These are phyloP conservation scores for Carettochelys insculpta DNA, from an alignment of 2,113 vertebrate genomes.

Conservation along the genomic window DNA sequence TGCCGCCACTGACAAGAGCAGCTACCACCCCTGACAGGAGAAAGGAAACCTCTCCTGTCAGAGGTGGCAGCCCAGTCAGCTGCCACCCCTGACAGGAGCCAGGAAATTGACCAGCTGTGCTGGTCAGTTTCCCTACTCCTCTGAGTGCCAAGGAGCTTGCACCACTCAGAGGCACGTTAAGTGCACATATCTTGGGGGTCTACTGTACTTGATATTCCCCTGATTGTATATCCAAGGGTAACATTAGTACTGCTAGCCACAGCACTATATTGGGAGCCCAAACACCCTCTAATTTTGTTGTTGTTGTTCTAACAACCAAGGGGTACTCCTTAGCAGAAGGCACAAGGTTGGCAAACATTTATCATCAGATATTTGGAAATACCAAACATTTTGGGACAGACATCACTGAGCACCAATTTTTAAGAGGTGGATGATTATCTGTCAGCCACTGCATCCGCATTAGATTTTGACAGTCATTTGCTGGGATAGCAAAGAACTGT, in stretches of 20 bases:
- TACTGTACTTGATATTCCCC: neutral
- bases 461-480: neutral
- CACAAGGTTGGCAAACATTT: neutral
- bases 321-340: neutral
- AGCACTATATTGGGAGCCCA: neutral
- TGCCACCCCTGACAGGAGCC: too few species aligned
- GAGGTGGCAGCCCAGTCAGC: too few species aligned
- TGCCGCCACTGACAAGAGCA: too few species aligned
- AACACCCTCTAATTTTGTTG: neutral
- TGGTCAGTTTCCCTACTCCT: too few species aligned
- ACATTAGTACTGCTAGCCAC: neutral
- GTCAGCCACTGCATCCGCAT: neutral
- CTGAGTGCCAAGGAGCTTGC: too few species aligned
- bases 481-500: neutral
- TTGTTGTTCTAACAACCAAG: neutral
- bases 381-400: neutral
- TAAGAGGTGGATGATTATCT: neutral
- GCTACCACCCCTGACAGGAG: too few species aligned
- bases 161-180: too few species aligned
- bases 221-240: neutral
- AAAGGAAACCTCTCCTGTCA: too few species aligned
- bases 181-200: too few species aligned
- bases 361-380: neutral
- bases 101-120: too few species aligned
- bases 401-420: neutral